A percentile compares a stretch with the other conserved stretches of the same genome.
Conservation (phyloP, 2,797 vertebrate genomes). For the Cossypha niveicapilla region DNA sequence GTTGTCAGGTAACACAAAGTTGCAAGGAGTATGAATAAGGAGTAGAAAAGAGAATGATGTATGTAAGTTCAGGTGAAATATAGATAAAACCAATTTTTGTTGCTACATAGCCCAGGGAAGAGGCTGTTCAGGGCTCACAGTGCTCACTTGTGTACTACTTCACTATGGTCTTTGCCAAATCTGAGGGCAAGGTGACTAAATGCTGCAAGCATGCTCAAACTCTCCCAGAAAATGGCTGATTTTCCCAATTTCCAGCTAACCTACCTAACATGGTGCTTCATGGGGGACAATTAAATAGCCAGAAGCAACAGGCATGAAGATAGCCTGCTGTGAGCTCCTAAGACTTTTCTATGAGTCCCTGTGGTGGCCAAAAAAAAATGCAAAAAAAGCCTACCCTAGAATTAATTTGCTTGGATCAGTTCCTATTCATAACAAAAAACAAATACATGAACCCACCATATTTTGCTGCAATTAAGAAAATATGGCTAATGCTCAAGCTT, state of each 20-base stretch:
- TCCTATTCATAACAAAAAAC: not conserved
- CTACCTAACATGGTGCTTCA: not conserved
- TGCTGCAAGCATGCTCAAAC: not conserved
- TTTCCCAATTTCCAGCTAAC: not conserved
- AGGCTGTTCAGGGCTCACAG: not conserved
- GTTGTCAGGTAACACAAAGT: rapidly evolving
- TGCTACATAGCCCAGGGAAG: not conserved
- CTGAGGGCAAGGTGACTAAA: not conserved
- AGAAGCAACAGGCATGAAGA: not conserved
- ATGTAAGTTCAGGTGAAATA: not conserved
- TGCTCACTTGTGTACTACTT: not conserved
- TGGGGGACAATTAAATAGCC: not conserved
- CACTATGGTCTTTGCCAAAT: not conserved
- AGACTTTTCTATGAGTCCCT: not conserved
- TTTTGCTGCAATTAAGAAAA: not conserved
- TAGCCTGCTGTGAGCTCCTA: not conserved
- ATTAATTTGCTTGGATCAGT: not conserved
- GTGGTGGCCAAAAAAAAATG: not conserved
- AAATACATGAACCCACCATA: not conserved
- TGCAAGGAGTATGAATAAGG: not conserved
- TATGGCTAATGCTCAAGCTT: not conserved
- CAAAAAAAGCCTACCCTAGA: not conserved
- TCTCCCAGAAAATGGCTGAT: not conserved
- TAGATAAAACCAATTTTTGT: not conserved
- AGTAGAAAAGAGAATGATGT: not conserved